Base-by-base conservation (phyloP, 2,113 vertebrate genomes). In the Thamnaconus septentrionalis region DNA sequence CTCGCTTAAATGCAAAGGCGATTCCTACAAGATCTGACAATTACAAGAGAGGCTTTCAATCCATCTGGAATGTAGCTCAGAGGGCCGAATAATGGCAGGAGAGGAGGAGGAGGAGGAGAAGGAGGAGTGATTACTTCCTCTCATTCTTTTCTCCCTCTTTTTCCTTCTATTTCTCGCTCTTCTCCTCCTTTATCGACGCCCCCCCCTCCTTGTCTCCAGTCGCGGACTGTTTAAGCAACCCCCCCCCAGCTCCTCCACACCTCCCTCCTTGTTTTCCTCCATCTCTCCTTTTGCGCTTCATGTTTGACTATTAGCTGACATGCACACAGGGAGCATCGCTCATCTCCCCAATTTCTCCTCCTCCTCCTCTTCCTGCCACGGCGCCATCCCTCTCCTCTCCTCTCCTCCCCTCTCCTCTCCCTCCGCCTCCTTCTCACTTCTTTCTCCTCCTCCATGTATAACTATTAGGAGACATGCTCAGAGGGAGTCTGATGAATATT, bases 401-500 rank as follows among this genome's bases (percentile, higher is more conserved):
- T 61, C 65, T 72, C 73, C 71, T 66, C 79, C 89, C 89, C 87
- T 31, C 12, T 39, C 56, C 45, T 47, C 57, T 76, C 45, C 40
- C 57, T 76, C 71, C 64, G 76, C 85, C 72, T 75, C 78, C 62
- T 69, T 70, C 85, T 79, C 77, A 67, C 76, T 84, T 78, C 75
- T 82, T 84, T 78, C 84, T 88, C 79, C 72, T 85, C 66, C 82
- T 81, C 84, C 83, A 89, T 87, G 87, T 90, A 74, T 87, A 90
- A 89, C 86, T 90, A 89, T 88, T 90, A 89, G 87, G 83, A 88
- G 87, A 90, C 86, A 90, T 70, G 87, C 86, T 87, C 87, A 83
- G 70, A 59, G 89, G 86, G 89, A 90, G 89, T 93, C 93, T 95
- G 93, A 95, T 97, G 93, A 95, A 96, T 96, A 95, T 96, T 96